phyloP scores from a whole-genome alignment of 2,888 invertebrate genomes.

The Metacarcinus magister region DNA sequence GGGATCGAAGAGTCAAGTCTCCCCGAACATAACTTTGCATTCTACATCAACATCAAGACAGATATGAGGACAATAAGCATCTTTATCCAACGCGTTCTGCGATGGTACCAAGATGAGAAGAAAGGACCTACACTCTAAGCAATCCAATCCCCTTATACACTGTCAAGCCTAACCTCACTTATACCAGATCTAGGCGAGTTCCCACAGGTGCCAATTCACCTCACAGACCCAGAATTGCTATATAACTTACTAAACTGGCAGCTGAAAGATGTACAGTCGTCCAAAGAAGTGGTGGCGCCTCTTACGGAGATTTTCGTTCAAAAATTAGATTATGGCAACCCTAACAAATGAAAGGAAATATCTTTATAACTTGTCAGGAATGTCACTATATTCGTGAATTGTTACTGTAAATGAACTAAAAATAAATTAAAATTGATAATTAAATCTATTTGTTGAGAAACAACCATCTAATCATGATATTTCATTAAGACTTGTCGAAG shows the following conservation, averaged over 20 bases:
- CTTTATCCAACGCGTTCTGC: slow-evolving; percentile 91
- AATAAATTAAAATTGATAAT: no score
- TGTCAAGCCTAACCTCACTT: slow-evolving; percentile 86
- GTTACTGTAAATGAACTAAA: no score
- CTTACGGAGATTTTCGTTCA: no score
- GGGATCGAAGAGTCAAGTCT: slow-evolving; percentile 82
- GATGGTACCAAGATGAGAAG: slow-evolving; percentile 93
- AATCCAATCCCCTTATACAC: slow-evolving; percentile 88
- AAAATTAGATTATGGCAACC: no score
- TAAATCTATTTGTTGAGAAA: no score
- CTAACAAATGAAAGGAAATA: no score
- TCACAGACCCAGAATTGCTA: slow-evolving; percentile 91
- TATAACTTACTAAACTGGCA: slow-evolving; percentile 96
- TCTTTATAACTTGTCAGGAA: no score
- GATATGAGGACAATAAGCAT: slow-evolving; percentile 90
- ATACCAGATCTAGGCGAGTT: slow-evolving; percentile 91
- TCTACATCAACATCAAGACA: slow-evolving; percentile 93
- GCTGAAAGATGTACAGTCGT: slow-evolving; percentile 92
- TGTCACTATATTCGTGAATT: no score
- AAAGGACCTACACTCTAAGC: slow-evolving; percentile 94
- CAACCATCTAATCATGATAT: no score
- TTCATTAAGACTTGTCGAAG: no score
- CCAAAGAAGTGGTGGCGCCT: no score
- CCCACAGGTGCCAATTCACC: slow-evolving; percentile 90
- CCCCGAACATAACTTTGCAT: slow-evolving; percentile 85